phyloP scores from a whole-genome alignment of 2,113 vertebrate genomes.

The Campylorhamphus procurvoides region DNA sequence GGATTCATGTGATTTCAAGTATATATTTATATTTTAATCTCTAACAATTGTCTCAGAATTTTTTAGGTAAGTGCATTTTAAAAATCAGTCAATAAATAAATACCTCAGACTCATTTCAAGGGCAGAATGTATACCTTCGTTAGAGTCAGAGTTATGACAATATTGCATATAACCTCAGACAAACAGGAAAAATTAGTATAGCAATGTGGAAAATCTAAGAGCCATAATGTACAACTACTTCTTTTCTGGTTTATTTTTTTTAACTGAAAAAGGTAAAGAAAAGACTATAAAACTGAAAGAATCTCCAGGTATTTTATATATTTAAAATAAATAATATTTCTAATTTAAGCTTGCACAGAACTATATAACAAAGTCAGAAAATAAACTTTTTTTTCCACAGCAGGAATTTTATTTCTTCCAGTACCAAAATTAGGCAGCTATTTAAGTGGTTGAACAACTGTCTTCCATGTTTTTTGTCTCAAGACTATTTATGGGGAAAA shows the following conservation, averaged over 20 bases:
- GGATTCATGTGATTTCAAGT: accelerated
- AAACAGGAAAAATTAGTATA: background rate
- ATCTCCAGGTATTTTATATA: background rate
- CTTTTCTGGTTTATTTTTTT: background rate
- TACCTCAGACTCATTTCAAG: background rate
- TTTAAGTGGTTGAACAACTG: background rate
- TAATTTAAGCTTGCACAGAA: background rate
- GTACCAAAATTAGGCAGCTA: background rate
- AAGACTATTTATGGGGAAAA: background rate
- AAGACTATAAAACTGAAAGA: background rate
- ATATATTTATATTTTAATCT: background rate
- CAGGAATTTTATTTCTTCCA: background rate
- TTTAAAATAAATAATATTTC: background rate
- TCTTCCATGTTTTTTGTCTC: background rate
- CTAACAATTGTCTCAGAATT: background rate
- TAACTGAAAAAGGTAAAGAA: background rate
- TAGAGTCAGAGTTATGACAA: background rate
- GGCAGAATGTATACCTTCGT: background rate
- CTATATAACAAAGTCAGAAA: background rate
- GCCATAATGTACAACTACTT: background rate
- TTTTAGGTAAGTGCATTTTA: background rate
- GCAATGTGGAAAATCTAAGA: background rate
- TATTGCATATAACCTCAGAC: background rate
- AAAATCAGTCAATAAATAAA: conserved; percentile 4
- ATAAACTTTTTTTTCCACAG: background rate